Percentiles rank a stretch among this genome's conserved stretches.
Evolutionary conservation across 2,113 vertebrate genomes (phyloP).

Genomic region (Heliornis fulica): DNA sequence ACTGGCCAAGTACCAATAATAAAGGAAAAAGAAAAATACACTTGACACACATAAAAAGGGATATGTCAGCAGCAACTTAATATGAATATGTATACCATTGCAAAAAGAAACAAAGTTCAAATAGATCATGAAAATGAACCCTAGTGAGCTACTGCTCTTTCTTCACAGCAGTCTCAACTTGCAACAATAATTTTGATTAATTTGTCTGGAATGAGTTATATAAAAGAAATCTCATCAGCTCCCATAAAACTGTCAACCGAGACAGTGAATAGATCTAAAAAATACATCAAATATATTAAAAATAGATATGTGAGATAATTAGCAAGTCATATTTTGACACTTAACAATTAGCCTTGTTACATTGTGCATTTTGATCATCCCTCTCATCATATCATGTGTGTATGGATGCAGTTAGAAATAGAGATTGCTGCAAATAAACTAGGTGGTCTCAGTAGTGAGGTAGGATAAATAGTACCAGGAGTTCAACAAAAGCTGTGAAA

Average conservation of each 20-base stretch:
- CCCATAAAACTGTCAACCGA: neutral
- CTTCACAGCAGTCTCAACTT: neutral
- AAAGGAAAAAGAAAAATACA: neutral
- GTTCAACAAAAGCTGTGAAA: neutral
- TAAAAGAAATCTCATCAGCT: neutral
- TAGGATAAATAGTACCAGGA: neutral
- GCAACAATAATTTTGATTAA: neutral
- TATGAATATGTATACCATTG: neutral
- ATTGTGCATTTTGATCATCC: neutral
- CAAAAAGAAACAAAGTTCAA: neutral
- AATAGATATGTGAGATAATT: neutral
- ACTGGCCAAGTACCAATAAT: neutral
- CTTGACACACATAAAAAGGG: neutral
- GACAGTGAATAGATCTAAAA: neutral
- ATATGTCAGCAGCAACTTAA: neutral
- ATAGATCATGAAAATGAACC: neutral
- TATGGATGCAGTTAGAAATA: neutral
- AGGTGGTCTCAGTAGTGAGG: neutral
- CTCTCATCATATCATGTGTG: neutral
- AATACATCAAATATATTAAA: neutral
- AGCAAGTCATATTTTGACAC: neutral
- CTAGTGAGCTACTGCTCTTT: neutral
- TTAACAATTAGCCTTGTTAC: neutral
- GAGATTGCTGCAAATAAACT: neutral
- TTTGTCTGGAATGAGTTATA: neutral